Conservation (phyloP, 2,888 invertebrate genomes). For the Sceliomorpha sp. region DNA sequence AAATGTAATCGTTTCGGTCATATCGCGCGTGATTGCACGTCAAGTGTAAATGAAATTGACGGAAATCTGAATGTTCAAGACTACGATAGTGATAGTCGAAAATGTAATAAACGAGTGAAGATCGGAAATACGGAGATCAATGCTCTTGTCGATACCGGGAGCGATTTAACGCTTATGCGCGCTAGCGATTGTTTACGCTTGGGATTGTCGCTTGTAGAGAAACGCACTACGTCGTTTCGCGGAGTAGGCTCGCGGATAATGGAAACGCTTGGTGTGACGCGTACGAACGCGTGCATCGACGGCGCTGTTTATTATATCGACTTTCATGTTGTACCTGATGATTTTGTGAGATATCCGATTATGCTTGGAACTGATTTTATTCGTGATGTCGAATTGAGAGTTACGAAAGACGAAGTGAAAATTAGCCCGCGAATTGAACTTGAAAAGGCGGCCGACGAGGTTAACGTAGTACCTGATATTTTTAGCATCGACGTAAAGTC, state of each 20-base stretch:
- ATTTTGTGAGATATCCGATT: conserved; percentile 5
- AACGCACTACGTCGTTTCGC: not conserved
- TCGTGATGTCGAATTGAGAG: conserved; percentile 4
- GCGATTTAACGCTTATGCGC: conserved; percentile 13
- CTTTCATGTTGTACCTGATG: conserved; percentile 21
- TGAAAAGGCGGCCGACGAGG: too few species aligned
- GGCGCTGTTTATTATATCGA: conserved; percentile 2
- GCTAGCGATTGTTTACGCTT: conserved; percentile 2
- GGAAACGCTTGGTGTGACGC: conserved; percentile 6
- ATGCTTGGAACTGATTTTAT: conserved; percentile 14
- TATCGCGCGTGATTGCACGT: not conserved
- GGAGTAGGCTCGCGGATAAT: conserved; percentile 14
- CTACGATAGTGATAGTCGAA: too few species aligned
- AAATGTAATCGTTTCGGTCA: conserved; percentile 3
- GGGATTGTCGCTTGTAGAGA: not conserved
- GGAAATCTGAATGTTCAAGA: too few species aligned
- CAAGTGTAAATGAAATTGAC: not conserved
- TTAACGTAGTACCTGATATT: conserved; percentile 16
- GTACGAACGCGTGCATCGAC: conserved; percentile 12
- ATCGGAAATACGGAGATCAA: not conserved
- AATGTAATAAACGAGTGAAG: conserved; percentile 9
- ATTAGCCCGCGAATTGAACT: conserved; percentile 2
- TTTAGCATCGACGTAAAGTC: too few species aligned
- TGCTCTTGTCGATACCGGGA: conserved; percentile 22
- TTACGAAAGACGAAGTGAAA: not conserved